These are phyloP conservation scores for Linepithema humile DNA, from an alignment of 1,140 invertebrate species.

Conservation along the genomic window DNA sequence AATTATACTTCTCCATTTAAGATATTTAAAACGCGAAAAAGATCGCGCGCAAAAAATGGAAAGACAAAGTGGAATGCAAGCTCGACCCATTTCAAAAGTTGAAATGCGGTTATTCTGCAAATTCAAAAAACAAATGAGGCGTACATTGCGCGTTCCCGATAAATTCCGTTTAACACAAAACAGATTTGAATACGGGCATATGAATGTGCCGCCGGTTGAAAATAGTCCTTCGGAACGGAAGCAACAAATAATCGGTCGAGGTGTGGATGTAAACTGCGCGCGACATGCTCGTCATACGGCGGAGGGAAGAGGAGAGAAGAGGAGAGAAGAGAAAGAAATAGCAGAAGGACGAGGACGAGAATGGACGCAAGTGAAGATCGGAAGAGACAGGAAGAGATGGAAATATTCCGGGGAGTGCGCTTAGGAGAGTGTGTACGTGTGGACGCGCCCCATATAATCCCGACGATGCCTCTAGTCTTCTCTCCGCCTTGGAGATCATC, in stretches of 20 bases:
- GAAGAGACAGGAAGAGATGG: slow-evolving; percentile 17
- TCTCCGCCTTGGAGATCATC: slow-evolving; percentile 78
- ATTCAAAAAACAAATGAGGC: not conserved
- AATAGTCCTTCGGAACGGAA: slow-evolving; percentile 82
- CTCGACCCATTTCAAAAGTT: not conserved
- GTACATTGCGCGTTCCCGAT: not conserved
- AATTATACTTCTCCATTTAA: not conserved
- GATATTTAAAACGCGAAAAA: not conserved
- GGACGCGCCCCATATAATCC: slow-evolving; percentile 83
- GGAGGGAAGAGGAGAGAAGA: too few relatives aligned
- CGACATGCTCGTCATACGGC: slow-evolving; percentile 71
- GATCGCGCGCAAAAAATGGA: not conserved
- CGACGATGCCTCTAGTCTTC: slow-evolving; percentile 78
- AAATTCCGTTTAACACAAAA: not conserved
- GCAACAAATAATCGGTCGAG: slow-evolving; percentile 83
- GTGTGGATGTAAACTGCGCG: slow-evolving; percentile 83
- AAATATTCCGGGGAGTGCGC: slow-evolving; percentile 59
- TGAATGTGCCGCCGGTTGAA: slow-evolving; percentile 68
- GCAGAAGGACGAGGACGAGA: slow-evolving; percentile 44
- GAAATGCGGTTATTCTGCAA: not conserved
- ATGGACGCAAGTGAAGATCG: slow-evolving; percentile 11
- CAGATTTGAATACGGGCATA: not conserved
- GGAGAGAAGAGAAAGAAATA: slow-evolving; percentile 30
- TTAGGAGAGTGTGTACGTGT: slow-evolving; percentile 69
- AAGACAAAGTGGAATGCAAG: not conserved